A percentile compares a stretch with the other conserved stretches of the same genome.
Conservation (phyloP, 2,113 vertebrate species). For the Lipotes vexillifer region DNA sequence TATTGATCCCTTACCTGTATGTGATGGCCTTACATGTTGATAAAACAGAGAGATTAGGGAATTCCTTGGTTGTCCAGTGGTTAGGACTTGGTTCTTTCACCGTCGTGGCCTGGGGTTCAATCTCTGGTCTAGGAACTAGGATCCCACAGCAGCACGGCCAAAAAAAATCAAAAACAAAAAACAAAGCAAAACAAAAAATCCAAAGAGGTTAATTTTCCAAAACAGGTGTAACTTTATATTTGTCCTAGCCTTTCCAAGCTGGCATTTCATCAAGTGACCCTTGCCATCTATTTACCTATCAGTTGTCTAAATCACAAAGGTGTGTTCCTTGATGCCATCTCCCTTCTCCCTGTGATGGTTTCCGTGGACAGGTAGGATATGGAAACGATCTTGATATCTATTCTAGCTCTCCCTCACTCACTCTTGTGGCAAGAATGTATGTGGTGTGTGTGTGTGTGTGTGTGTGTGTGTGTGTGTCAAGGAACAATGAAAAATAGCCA, state of each 20-base stretch:
- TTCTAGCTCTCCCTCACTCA: neutral
- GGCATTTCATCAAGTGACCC: neutral
- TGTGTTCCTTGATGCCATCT: neutral
- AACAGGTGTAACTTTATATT: neutral
- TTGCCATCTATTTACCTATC: neutral
- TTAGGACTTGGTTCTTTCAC: neutral
- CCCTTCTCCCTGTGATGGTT: neutral
- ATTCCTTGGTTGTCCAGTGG: neutral
- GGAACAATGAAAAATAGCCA: slow-evolving; percentile 44
- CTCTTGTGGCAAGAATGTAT: neutral
- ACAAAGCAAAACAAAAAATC: neutral
- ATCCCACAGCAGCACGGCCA: neutral
- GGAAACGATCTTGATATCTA: neutral
- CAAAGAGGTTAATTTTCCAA: neutral
- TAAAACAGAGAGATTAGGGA: neutral
- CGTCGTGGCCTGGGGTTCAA: neutral
- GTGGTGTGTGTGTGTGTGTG: neutral
- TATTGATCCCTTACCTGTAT: neutral
- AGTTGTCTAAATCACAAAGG: slow-evolving; percentile 32
- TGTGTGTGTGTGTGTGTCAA: neutral
- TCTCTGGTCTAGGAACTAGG: neutral
- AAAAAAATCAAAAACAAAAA: neutral
- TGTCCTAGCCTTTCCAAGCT: neutral
- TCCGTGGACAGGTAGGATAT: neutral
- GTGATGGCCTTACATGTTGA: neutral